Percentiles rank a stretch among this genome's conserved stretches.
Conservation (phyloP, 30 jellyfish, hydroid and myxozoan genomes). For the Turritopsis dohrnii region DNA sequence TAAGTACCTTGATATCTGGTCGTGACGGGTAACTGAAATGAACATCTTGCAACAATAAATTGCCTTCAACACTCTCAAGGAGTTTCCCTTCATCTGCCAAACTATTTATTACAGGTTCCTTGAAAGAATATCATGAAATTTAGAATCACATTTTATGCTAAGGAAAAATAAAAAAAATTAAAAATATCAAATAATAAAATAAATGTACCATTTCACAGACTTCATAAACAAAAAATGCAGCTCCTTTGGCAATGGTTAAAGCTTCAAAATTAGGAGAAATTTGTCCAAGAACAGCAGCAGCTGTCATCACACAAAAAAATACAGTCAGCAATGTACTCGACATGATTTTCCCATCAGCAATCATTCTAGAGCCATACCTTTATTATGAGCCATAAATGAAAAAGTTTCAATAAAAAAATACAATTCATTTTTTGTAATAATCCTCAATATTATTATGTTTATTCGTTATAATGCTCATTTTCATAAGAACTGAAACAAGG, state of each 20-base stretch:
- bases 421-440: no score
- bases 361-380: conserved; percentile 89
- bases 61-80: conserved; percentile 53
- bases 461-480: no score
- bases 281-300: conserved; percentile 92
- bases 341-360: conserved; percentile 48
- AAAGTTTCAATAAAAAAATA: no score
- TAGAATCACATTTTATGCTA: no score
- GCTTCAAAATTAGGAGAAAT: conserved; percentile 97
- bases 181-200: background rate
- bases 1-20: conserved; percentile 75
- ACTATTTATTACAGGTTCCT: conserved; percentile 81
- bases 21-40: conserved; percentile 83
- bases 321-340: conserved; percentile 83
- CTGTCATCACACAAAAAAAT: conserved; percentile 94
- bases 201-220: conserved; percentile 55
- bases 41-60: conserved; percentile 52
- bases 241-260: conserved; percentile 83
- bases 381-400: no score
- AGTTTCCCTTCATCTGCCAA: conserved; percentile 62
- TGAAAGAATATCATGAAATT: background rate
- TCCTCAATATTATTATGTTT: no score
- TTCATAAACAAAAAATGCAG: conserved; percentile 68
- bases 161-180: background rate
- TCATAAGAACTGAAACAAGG: no score